Evolutionary conservation across 2,797 vertebrate genomes (phyloP), one percentile per base, ranked within the genome.

Genomic region (Echiichthys vipera): DNA sequence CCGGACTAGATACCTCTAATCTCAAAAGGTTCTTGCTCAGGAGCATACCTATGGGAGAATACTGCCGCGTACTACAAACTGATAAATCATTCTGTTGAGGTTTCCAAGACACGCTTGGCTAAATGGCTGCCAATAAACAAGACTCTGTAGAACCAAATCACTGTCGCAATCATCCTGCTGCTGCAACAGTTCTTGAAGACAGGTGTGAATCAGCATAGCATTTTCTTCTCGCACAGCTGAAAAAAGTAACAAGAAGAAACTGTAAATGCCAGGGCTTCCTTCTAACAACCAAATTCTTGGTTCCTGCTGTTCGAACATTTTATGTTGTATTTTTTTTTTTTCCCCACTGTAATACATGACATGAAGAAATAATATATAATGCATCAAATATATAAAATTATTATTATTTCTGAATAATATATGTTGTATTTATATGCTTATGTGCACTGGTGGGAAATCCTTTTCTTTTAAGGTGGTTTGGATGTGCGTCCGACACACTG

Each of bases 91-190:
- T 84, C 83, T 82, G 81, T 70, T 24, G 71, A 80, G 62, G 74
- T 78, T 89, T 87, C 74, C 54, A 84, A 73, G 80, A 75, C 81
- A 82, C 49, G 68, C 83, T 81, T 50, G 71, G 77, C 77, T 86
- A 84, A 88, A 85, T 82, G 51, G 79, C 77, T 84, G 68, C 59
- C 78, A 80, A 84, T 82, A 87, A 85, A 83, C 77, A 80, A 87
- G 78, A 81, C 43, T 75, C 78, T 65, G 67, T 39, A 65, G 77
- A 83, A 73, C 61, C 71, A 76, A 86, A 82, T 86, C 82, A 81
- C 74, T 54, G 34, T 85, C 25, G 34, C 81, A 76, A 71, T 85
- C 69, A 69, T 79, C 50, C 66, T 32, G 62, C 79, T 72, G 77
- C 81, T 77, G 81, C 80, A 76, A 82, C 74, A 70, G 65, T 66